Percentiles rank a stretch among this genome's conserved stretches.
Evolutionary conservation across 1,140 invertebrate species (phyloP).

Genomic region (Kradibia gibbosae): DNA sequence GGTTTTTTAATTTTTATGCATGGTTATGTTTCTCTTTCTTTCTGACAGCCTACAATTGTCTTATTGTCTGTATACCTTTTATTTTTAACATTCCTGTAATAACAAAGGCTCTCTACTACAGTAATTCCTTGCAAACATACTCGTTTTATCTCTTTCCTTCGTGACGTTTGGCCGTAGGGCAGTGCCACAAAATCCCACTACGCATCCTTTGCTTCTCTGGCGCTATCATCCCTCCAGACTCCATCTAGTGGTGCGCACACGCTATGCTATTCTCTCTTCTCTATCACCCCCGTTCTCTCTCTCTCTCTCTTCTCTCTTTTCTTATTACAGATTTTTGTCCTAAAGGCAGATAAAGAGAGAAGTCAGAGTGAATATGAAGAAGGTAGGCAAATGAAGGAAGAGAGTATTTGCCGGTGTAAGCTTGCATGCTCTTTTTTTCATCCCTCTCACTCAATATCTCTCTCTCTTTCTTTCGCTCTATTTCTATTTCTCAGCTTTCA

Average conservation of each 20-base stretch:
- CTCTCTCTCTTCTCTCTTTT: neutral
- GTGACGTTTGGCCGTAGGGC: neutral
- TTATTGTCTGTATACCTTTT: neutral
- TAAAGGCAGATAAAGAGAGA: neutral
- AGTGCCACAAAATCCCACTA: slow-evolving; percentile 14
- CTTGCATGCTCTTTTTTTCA: neutral
- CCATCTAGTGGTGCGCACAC: slow-evolving; percentile 27
- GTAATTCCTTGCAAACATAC: neutral
- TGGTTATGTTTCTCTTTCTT: neutral
- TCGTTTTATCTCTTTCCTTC: neutral
- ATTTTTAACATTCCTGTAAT: slow-evolving; percentile 13
- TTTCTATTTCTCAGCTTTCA: neutral
- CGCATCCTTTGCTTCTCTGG: neutral
- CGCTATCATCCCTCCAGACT: slow-evolving; percentile 18
- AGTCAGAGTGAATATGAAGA: neutral
- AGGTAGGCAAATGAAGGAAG: neutral
- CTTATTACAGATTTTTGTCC: neutral
- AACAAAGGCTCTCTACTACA: neutral
- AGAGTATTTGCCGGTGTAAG: slow-evolving; percentile 7
- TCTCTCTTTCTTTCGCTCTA: neutral
- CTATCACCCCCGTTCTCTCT: neutral
- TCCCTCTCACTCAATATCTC: too few relatives aligned
- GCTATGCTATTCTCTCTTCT: neutral
- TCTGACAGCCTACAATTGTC: neutral
- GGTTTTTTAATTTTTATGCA: neutral